Conservation (phyloP, 2,888 invertebrate genomes). For the Drosophila barbarae region DNA sequence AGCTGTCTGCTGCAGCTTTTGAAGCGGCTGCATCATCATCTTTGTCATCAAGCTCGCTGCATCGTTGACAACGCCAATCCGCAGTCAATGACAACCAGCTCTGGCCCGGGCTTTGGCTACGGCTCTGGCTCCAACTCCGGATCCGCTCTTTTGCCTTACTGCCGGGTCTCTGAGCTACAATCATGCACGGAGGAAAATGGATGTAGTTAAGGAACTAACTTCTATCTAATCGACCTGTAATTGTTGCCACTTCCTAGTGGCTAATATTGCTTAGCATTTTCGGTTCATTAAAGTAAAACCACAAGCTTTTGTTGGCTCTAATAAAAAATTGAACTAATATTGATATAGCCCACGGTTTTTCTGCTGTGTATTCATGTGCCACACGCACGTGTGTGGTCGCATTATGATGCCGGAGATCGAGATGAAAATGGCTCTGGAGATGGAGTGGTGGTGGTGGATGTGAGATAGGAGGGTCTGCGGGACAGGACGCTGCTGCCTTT, state of each 20-base stretch:
- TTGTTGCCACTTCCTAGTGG: too few species aligned
- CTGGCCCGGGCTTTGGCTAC: neutral
- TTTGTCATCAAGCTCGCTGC: constrained; percentile 36
- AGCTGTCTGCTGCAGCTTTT: constrained; percentile 34
- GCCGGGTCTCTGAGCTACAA: constrained; percentile 7
- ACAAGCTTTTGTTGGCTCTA: neutral
- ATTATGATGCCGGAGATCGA: constrained; percentile 27
- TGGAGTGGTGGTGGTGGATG: neutral
- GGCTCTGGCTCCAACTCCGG: neutral
- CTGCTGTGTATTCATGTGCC: constrained; percentile 29
- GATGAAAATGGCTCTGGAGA: constrained; percentile 11
- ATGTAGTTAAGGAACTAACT: neutral
- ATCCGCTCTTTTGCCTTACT: constrained; percentile 9
- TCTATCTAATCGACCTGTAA: neutral
- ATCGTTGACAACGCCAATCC: constrained; percentile 57
- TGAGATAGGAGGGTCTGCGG: neutral
- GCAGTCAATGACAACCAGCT: constrained; percentile 47
- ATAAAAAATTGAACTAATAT: neutral
- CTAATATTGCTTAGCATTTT: neutral
- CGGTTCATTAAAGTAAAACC: neutral
- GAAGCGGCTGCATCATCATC: constrained; percentile 48
- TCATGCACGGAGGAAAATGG: constrained; percentile 1
- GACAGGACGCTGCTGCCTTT: constrained; percentile 36
- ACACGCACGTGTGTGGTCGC: constrained; percentile 50
- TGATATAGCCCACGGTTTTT: neutral